A percentile compares a stretch with the other conserved stretches of the same genome.
phyloP scores from a whole-genome alignment of 2,797 vertebrate species.

The Strix occidentalis region DNA sequence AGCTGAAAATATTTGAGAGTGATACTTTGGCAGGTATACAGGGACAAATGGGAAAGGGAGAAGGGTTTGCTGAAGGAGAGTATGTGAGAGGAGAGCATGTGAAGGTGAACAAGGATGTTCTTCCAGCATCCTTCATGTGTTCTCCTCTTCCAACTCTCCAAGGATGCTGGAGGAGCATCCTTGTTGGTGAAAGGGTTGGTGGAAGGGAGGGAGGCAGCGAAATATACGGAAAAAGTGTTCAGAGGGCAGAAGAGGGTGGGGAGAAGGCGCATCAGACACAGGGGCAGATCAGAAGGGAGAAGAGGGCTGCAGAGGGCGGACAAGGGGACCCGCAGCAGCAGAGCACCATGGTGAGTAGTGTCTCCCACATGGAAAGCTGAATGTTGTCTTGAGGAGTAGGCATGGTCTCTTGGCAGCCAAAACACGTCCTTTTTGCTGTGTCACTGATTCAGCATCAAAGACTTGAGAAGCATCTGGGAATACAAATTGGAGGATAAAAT shows the following conservation, averaged over 20 bases:
- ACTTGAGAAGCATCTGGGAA: neutral
- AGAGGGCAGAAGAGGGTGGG: neutral
- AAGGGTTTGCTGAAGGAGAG: neutral
- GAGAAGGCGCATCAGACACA: neutral
- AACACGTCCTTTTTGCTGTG: neutral
- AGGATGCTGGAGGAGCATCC: neutral
- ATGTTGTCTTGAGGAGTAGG: neutral
- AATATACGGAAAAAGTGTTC: neutral
- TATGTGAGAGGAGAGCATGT: neutral
- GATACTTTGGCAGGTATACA: neutral
- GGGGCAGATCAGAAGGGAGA: neutral
- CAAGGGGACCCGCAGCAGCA: neutral
- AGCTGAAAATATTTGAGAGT: neutral
- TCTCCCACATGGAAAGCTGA: fast-evolving
- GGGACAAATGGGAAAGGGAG: neutral
- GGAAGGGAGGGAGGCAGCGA: neutral
- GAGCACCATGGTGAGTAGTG: neutral
- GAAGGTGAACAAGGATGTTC: neutral
- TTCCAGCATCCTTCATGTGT: neutral
- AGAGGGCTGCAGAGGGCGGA: neutral
- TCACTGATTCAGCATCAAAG: neutral
- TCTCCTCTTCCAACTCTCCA: neutral
- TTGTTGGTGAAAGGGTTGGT: neutral
- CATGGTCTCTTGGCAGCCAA: neutral
- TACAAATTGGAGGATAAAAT: neutral